Base-by-base conservation (phyloP, 2,888 invertebrate species). In the Cenopis cana region DNA sequence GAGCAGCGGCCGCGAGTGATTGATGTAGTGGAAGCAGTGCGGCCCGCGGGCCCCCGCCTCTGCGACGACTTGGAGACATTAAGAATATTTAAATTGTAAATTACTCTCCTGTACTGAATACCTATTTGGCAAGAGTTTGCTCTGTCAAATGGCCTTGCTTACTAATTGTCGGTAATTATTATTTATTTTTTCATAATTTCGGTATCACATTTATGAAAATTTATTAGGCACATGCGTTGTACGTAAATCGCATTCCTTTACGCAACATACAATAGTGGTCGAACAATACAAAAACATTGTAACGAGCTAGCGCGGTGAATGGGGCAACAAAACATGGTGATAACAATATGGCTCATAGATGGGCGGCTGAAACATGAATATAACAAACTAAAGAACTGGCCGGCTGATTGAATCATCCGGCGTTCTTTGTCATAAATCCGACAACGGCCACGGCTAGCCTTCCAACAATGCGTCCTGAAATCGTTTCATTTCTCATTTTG, bases 401-500 rank as follows among this genome's bases (percentile, higher is more conserved):
- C 70, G 71, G 50, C 90, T 93, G 93, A 93, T 93, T 93, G 93
- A 93, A 93, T 93, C 93, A 93, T 91, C 91, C 91, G 83, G 87
- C 88, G 90, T 90, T 91, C 93, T 93, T 93, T 93, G 93, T 93
- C 93, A 93, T 93, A 93, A 93, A 91, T 92, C 92, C 92, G 90
- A 89, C 91, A 89, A 89, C 91, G 91, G 91, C 91, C 89, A 89
- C 91, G 91, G 90, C 86, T 89, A 83, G 88, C 86, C 87, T 82
- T 85, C 90, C 89, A 89, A 93, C 93, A 93, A 93, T 93, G 89
- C 91, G 89, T 88, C 86, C 90, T 90, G 90, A 92, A 93, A 93
- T 93, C 91, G 93, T 91, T 93, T 87, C 91, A 93, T 93, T 93
- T 92, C 93, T 92, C 93, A 92, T 93, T 93, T 93, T 93, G 93